phyloP scores from a whole-genome alignment of 2,888 invertebrate genomes.

The Polyommatus icarus region DNA sequence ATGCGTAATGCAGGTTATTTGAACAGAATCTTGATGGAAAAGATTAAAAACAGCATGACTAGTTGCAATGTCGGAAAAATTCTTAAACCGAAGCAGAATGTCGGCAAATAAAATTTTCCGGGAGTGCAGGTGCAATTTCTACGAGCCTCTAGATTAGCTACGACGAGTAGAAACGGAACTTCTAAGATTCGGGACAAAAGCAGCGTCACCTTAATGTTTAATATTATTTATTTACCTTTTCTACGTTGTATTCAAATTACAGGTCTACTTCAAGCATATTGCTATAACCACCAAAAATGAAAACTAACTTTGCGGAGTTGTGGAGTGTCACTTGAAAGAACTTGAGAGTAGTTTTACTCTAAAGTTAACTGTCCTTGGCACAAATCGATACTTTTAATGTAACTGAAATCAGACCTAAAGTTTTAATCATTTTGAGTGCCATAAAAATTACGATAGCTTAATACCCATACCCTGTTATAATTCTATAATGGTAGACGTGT shows the following conservation, averaged over 20 bases:
- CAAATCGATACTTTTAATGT: no score
- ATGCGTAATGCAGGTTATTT: background rate
- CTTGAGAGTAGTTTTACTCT: no score
- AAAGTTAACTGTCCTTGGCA: no score
- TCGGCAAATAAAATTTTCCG: conserved; percentile 51
- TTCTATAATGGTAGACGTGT: no score
- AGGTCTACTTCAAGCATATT: no score
- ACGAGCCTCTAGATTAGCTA: conserved; percentile 45
- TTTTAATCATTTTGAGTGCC: no score
- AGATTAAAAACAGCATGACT: background rate
- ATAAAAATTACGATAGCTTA: no score
- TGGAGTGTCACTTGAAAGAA: no score
- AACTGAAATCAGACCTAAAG: no score
- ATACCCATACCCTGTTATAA: no score
- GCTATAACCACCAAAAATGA: background rate
- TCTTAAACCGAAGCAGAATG: conserved; percentile 35
- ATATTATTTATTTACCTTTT: background rate
- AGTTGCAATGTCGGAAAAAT: conserved; percentile 37
- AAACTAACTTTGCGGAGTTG: background rate
- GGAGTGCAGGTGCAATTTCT: conserved; percentile 42
- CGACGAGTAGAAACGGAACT: background rate
- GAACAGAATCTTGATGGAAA: background rate
- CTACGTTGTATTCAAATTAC: no score
- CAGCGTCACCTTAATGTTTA: no score
- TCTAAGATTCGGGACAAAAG: background rate